These are phyloP conservation scores for Nymphalis polychloros DNA, from an alignment of 2,888 invertebrate species.

Conservation along the genomic window DNA sequence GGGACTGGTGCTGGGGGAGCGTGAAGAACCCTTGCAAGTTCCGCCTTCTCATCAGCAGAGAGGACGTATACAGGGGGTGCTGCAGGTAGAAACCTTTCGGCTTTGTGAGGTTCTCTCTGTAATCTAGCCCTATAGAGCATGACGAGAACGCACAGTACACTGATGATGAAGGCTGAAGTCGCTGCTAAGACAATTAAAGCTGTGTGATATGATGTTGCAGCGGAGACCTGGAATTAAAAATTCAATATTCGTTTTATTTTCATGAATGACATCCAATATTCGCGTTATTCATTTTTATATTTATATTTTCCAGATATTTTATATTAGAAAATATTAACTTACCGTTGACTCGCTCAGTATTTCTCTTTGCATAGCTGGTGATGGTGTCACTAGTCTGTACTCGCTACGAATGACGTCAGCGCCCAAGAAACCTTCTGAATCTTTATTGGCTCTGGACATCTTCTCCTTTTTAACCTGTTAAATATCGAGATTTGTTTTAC, in stretches of 20 bases:
- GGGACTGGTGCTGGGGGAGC: conserved; percentile 62
- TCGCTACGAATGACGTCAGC: conserved; percentile 75
- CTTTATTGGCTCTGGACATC: conserved; percentile 48
- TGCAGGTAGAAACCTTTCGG: conserved; percentile 83
- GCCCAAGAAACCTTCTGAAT: conserved; percentile 49
- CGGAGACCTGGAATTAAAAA: conserved; percentile 69
- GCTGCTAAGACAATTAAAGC: conserved; percentile 89
- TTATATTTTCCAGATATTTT: not conserved
- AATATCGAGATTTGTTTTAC: not conserved
- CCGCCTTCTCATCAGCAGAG: conserved; percentile 84
- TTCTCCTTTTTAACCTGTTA: conserved; percentile 71
- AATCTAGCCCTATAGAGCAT: conserved; percentile 86
- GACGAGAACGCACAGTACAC: conserved; percentile 87
- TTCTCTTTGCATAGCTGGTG: conserved; percentile 81
- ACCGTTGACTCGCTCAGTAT: conserved; percentile 85
- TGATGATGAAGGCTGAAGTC: conserved; percentile 90
- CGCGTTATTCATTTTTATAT: not conserved
- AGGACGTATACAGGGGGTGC: conserved; percentile 86
- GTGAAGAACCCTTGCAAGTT: conserved; percentile 70
- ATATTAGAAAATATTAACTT: conserved; percentile 12
- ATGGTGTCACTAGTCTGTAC: conserved; percentile 63
- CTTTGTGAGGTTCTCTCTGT: conserved; percentile 76
- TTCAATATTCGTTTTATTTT: too few relatives aligned
- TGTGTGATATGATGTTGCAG: conserved; percentile 87
- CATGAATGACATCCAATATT: not conserved